A percentile compares a stretch with the other conserved stretches of the same genome.
phyloP scores from a whole-genome alignment of 2,113 vertebrate species.

The Rhinoderma darwinii region DNA sequence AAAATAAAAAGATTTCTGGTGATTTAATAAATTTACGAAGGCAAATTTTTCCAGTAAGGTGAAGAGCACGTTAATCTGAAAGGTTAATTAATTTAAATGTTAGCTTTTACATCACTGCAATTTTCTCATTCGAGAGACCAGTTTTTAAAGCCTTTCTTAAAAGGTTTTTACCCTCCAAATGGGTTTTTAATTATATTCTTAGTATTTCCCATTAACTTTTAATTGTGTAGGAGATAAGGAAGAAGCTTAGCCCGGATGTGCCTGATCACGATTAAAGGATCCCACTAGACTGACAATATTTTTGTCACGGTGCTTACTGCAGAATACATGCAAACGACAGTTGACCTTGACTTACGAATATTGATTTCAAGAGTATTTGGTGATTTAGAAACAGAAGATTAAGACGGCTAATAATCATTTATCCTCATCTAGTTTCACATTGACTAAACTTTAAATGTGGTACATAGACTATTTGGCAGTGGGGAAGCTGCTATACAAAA shows the following conservation, averaged over 20 bases:
- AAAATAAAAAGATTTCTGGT: not conserved
- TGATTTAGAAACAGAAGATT: conserved; percentile 42
- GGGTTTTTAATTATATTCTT: conserved; percentile 49
- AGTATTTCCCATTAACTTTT: conserved; percentile 52
- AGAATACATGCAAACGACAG: conserved; percentile 26
- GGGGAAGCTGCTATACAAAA: not conserved
- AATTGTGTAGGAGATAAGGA: conserved; percentile 45
- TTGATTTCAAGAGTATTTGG: conserved; percentile 32
- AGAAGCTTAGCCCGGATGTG: conserved; percentile 52
- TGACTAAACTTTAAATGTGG: not conserved
- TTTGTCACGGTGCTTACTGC: conserved; percentile 26
- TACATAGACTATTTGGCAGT: not conserved
- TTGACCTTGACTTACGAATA: conserved; percentile 19
- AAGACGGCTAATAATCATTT: conserved; percentile 40
- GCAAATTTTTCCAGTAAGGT: not conserved
- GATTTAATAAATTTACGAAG: not conserved
- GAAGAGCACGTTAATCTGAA: not conserved
- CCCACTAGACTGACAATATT: conserved; percentile 29
- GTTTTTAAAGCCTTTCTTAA: conserved; percentile 27
- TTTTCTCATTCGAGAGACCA: conserved; percentile 14
- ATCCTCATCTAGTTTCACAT: conserved; percentile 42
- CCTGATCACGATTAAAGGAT: conserved; percentile 43
- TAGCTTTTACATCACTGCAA: conserved; percentile 1
- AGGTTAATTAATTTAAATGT: conserved; percentile 15
- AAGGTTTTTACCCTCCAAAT: conserved; percentile 45